A percentile compares a stretch with the other conserved stretches of the same genome.
These are phyloP conservation scores for Chironomus riparius DNA, from an alignment of 2,888 invertebrate genomes.

Conservation along the genomic window DNA sequence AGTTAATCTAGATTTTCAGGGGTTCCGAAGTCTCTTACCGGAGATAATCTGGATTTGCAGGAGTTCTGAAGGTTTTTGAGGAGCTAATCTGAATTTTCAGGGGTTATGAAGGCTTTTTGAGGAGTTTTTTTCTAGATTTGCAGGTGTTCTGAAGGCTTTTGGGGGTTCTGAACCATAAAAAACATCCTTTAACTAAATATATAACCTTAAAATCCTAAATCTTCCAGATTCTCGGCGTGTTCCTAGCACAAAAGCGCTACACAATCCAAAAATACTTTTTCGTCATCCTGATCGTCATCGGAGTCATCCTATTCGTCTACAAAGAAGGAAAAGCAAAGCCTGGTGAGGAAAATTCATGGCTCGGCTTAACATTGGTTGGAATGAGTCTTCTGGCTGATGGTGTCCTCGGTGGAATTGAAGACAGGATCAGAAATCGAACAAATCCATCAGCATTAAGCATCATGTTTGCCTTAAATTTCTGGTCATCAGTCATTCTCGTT, in stretches of 20 bases:
- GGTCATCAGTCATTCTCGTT: neutral
- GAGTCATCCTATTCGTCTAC: neutral
- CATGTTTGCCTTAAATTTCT: neutral
- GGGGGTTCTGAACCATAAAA: no score
- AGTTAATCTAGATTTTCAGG: no score
- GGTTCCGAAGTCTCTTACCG: no score
- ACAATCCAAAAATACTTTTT: constrained; percentile 6
- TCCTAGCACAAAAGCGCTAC: neutral
- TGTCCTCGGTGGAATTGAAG: neutral
- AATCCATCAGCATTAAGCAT: neutral
- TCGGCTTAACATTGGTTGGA: neutral
- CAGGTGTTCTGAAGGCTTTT: neutral
- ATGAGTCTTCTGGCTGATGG: neutral
- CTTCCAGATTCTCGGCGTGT: neutral
- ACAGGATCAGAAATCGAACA: neutral
- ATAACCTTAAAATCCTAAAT: neutral
- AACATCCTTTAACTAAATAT: neutral
- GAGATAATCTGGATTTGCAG: no score
- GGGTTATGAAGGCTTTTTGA: no score
- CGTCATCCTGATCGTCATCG: neutral
- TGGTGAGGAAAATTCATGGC: neutral
- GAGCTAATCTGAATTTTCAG: no score
- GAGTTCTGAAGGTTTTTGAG: neutral
- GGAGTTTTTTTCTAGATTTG: no score
- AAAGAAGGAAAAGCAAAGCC: neutral